phyloP scores from a whole-genome alignment of 2,888 invertebrate species.

The Globia sparganii region DNA sequence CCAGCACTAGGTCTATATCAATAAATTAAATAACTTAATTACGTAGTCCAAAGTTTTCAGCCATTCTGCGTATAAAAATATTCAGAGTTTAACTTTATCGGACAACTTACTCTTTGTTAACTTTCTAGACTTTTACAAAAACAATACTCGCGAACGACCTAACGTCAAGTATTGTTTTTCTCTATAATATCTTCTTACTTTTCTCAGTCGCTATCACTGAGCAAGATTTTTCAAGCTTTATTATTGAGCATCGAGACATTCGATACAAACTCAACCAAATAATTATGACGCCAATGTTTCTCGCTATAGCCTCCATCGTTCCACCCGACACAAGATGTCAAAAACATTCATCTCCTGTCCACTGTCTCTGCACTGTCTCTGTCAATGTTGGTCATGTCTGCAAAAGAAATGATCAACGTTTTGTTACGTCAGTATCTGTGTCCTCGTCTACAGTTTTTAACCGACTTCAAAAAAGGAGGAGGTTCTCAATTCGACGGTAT shows the following conservation, averaged over 20 bases:
- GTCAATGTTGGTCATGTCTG: no score
- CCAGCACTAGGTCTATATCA: background rate
- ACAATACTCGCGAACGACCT: slow-evolving; percentile 24
- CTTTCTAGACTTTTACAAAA: slow-evolving; percentile 48
- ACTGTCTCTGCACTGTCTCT: no score
- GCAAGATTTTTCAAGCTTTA: background rate
- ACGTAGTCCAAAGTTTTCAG: slow-evolving; percentile 5
- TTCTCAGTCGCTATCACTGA: background rate
- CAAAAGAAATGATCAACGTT: slow-evolving; percentile 6
- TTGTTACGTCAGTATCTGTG: background rate
- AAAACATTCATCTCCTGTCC: slow-evolving; percentile 4
- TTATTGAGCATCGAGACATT: background rate
- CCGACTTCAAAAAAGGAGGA: no score
- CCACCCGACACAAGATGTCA: background rate
- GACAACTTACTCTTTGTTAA: slow-evolving; percentile 13
- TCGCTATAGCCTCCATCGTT: background rate
- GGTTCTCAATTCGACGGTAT: no score
- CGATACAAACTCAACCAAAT: background rate
- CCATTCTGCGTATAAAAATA: background rate
- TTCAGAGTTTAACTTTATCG: slow-evolving; percentile 11
- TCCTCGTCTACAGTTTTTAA: background rate
- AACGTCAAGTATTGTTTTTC: background rate
- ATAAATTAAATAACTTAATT: slow-evolving; percentile 8
- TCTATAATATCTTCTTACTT: background rate
- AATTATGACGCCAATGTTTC: background rate